Evolutionary conservation across 2,797 vertebrate species (phyloP), one percentile per base, ranked within the genome.

Genomic region (Delichon dasypus): DNA sequence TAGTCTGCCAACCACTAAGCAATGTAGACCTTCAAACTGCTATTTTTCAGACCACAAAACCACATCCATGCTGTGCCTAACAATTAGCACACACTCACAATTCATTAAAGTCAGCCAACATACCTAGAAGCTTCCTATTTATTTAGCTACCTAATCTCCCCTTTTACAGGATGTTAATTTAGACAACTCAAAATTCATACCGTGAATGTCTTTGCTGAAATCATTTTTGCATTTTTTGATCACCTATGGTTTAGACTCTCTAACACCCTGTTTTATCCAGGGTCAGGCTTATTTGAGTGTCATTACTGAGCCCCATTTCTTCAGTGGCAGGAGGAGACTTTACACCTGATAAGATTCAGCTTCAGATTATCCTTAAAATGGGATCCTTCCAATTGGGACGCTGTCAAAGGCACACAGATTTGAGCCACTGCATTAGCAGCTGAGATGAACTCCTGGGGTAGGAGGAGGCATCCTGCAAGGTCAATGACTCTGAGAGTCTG

Each of bases 401-500:
- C 17, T 64, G 17, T 15, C 13, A 36, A 79, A 91, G 18, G 16
- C 18, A 32, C 29, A 62, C 2, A 47, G 45, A 45, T 77, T 36
- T 80, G 29, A 87, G n/a, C 10, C 30, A 34, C 23, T 27, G 20
- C 20, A 30, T 62, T 32, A 45, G 20, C 6, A 5, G 3, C 27
- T 67, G 53, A 80, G 68, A 32, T 40, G 16, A 15, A 3, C 32
- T 70, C 4, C 10, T 4, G 32, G 18, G 10, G 48, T 23, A 32
- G 48, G 29, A 85, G n/a, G 26, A 50, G 64, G 17, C 11, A 9
- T 40, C 38, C 21, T 32, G 29, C 9, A 5, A 8, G 15, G 19
- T 14, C 0, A 0, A 7, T 10, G 36, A 19, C 47, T 21, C 19
- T 32, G 42, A n/a, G 32, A 80, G 15, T 17, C 70, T 47, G 73